Conservation (phyloP, 2,888 invertebrate genomes). For the Muscina levida region DNA sequence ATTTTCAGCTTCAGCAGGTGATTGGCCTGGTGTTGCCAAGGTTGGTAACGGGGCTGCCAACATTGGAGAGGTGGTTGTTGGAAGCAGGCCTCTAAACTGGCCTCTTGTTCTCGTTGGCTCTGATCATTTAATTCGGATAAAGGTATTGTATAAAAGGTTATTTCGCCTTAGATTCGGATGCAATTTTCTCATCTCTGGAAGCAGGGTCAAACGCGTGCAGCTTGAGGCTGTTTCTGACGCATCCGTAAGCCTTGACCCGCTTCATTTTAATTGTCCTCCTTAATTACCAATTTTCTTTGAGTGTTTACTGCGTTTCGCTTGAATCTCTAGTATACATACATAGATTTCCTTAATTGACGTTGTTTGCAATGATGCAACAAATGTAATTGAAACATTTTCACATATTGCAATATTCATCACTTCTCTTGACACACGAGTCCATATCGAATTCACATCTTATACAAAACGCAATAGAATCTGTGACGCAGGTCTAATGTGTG, state of each 20-base stretch:
- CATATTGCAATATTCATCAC: constrained; percentile 23
- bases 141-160: too few species aligned
- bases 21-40: background rate
- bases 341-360: constrained; percentile 53
- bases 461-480: background rate
- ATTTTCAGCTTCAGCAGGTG: constrained; percentile 10
- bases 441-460: background rate
- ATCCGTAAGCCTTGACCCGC: too few species aligned
- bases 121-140: too few species aligned
- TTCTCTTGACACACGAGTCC: background rate
- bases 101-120: background rate
- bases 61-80: background rate
- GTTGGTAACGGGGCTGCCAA: background rate
- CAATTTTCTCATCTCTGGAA: too few species aligned
- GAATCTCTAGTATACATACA: too few species aligned
- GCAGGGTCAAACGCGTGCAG: too few species aligned
- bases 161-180: too few species aligned
- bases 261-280: too few species aligned
- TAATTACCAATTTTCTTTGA: too few species aligned
- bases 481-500: background rate
- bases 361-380: constrained; percentile 54
- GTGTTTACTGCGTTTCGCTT: background rate
- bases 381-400: constrained; percentile 60
- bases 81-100: background rate
- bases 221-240: too few species aligned